Percentiles rank a stretch among this genome's conserved stretches.
phyloP scores from a whole-genome alignment of 92 coral and sea anemone species.

The Nematostella vectensis region DNA sequence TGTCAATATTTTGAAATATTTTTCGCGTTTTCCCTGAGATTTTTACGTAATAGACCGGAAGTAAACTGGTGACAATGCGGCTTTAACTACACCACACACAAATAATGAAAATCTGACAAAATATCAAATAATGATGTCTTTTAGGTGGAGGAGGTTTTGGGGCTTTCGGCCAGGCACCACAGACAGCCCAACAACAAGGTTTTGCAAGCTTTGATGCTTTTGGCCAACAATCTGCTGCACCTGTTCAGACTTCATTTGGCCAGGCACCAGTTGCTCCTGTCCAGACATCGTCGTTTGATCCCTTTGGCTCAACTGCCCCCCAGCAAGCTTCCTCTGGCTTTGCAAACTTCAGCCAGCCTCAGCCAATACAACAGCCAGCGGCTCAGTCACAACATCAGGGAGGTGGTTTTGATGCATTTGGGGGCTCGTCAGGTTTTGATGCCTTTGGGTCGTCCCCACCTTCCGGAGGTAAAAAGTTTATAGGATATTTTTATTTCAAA shows the following conservation, averaged over 20 bases:
- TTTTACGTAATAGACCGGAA: too few species aligned
- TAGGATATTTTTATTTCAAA: too few species aligned
- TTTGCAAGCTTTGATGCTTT: conserved; percentile 67
- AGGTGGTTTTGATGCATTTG: conserved; percentile 69
- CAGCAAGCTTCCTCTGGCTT: conserved; percentile 76
- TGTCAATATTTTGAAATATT: too few species aligned
- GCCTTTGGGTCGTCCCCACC: conserved; percentile 71
- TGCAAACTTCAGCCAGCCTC: conserved; percentile 78
- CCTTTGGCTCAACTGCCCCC: conserved; percentile 56
- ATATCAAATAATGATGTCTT: too few species aligned
- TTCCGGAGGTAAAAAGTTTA: too few species aligned
- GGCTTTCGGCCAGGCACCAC: conserved; percentile 29
- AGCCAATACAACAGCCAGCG: conserved; percentile 30
- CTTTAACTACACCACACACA: too few species aligned
- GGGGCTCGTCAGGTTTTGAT: conserved; percentile 52
- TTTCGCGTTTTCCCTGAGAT: too few species aligned
- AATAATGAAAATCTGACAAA: too few species aligned
- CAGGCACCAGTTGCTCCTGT: conserved; percentile 6
- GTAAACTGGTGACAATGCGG: too few species aligned
- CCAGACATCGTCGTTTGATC: conserved; percentile 68
- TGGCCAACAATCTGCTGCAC: conserved; percentile 36
- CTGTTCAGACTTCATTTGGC: conserved; percentile 18
- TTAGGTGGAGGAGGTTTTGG: conserved; percentile 13
- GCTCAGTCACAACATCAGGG: conserved; percentile 46
- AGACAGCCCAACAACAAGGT: conserved; percentile 49